Evolutionary conservation across 1,140 invertebrate genomes (phyloP).

Genomic region (Neodiprion virginianus): DNA sequence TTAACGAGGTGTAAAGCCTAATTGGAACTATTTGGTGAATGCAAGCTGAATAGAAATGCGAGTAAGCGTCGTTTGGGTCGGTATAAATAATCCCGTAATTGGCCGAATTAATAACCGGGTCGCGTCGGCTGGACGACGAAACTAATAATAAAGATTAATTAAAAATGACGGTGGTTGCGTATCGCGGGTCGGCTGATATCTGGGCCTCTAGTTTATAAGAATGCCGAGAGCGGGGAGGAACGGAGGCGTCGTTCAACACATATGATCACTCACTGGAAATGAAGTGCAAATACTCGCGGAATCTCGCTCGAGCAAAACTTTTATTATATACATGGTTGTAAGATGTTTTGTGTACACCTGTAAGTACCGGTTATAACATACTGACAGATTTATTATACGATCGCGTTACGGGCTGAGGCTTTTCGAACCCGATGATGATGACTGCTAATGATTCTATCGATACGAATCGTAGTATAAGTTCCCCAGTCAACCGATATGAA

Average conservation of each 20-base stretch:
- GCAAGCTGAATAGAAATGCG: not conserved
- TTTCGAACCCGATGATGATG: too few relatives aligned
- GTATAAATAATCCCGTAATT: not conserved
- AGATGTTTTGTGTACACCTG: too few relatives aligned
- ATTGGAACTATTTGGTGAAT: too few relatives aligned
- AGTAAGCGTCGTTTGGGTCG: not conserved
- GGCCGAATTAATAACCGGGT: not conserved
- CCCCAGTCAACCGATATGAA: too few relatives aligned
- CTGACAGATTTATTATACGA: not conserved
- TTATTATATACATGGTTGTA: not conserved
- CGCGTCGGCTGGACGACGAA: not conserved
- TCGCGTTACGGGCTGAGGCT: not conserved
- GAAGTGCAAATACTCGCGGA: not conserved
- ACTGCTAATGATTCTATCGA: too few relatives aligned
- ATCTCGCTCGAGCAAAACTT: too few relatives aligned
- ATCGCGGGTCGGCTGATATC: conserved; percentile 1
- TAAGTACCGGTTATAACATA: too few relatives aligned
- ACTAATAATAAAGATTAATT: not conserved
- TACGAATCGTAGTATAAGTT: too few relatives aligned
- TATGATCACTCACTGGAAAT: conserved; percentile 4
- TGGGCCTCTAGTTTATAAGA: not conserved
- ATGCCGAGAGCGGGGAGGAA: not conserved
- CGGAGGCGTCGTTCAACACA: not conserved
- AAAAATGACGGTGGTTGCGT: not conserved
- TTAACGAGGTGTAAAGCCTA: too few relatives aligned